Evolutionary conservation across 2,113 vertebrate species (phyloP).

Genomic region (Oryzias celebensis): DNA sequence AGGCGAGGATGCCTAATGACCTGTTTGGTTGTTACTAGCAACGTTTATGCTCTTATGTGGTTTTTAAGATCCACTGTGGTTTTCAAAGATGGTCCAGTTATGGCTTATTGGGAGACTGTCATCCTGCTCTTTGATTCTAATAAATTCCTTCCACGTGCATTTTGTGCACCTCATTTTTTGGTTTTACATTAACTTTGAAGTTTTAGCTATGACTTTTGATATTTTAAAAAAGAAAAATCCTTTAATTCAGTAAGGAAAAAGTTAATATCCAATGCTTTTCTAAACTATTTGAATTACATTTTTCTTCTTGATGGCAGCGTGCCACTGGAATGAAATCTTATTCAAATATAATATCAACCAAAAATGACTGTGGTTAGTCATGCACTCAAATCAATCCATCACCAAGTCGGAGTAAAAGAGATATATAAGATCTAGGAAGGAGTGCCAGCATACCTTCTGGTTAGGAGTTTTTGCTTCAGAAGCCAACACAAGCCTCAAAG

Average conservation of each 20-base stretch:
- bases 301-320: neutral
- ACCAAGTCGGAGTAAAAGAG: constrained; percentile 14
- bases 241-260: neutral
- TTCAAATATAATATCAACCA: neutral
- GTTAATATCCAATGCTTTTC: neutral
- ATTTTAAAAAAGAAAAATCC: constrained; percentile 7
- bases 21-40: constrained; percentile 49
- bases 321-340: neutral
- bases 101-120: constrained; percentile 42
- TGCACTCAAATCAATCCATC: constrained; percentile 20
- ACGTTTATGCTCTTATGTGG: constrained; percentile 59
- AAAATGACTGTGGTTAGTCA: constrained; percentile 24
- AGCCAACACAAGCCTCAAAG: neutral
- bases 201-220: neutral
- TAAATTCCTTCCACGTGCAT: constrained; percentile 52
- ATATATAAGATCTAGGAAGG: constrained; percentile 24
- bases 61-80: constrained; percentile 55
- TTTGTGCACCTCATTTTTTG: constrained; percentile 17
- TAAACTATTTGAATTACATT: neutral
- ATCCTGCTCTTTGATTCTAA: constrained; percentile 28
- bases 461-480: constrained; percentile 14
- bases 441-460: constrained; percentile 14
- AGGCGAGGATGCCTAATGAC: constrained; percentile 47
- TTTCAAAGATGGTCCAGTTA: constrained; percentile 58
- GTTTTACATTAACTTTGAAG: neutral